Base-by-base conservation (phyloP, 2,888 invertebrate genomes). In the Pristionchus mayeri region DNA sequence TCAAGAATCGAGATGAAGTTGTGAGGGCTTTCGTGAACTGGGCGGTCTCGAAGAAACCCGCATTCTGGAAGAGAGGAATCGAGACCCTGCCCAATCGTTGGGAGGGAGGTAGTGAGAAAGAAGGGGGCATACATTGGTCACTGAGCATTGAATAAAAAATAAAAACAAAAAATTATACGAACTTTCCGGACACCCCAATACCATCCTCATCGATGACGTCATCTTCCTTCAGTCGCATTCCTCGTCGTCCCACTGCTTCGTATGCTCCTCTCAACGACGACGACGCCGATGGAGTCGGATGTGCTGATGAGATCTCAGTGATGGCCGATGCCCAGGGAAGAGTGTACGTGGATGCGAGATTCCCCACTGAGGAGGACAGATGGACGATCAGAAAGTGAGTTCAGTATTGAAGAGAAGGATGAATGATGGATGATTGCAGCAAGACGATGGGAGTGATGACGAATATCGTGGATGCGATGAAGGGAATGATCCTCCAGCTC, bases 251-350 rank as follows among this genome's bases (percentile, higher is more conserved):
- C 30, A n/a, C 30, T 48, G 50, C 82, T 18, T 80, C 52, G 0
- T 37, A 57, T 40, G 37, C 52, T 34, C 37, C 40, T 71, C 37
- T 57, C 16, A 21, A 44, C 11, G 57, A 54, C 0, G 48, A 30
- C 0, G 84, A 75, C 21, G 84, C 24, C 0, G 75, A 54, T 21
- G 75, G 48, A 71, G 27, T 50, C 13, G 71, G 60, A 50, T 84
- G 84, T 54, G 84, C 84, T 27, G 37, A 71, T 37, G 84, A 40
- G 21, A 71, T 44, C 52, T 50, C 75, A 1, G 75, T 37, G 18
- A 86, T 90, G 88, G 87, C 87, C 50, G 90, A 88, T 54, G 89
- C 90, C 13, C 90, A 89, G 54, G 91, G 90, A 81, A 87, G 91
- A 57, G 88, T 91, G 6, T 91, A 90, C 85, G 86, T 91, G 71